Base-by-base conservation (phyloP, 2,797 vertebrate species). In the Brachymystax lenok region DNA sequence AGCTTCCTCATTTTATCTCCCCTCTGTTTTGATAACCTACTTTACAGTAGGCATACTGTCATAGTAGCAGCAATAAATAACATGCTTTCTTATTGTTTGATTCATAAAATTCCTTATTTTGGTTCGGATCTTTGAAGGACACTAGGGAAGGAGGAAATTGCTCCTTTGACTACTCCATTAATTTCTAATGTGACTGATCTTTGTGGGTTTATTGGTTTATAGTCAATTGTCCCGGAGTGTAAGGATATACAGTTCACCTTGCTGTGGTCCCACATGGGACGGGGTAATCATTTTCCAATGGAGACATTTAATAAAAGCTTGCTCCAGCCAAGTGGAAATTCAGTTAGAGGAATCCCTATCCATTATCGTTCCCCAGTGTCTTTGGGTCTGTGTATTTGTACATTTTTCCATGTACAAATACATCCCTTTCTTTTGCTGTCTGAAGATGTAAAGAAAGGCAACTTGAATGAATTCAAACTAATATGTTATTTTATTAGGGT, bases 291-390 rank as follows among this genome's bases (percentile, higher is more conserved):
- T 83, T 85, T 79, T 72, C 71, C 27, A 73, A 71, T n/a, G 27
- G 73, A 74, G 78, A 82, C 79, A 73, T 74, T 83, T 83, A 80
- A 83, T 85, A 77, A 79, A 78, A 73, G 71, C 75, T 73, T 74
- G 79, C 84, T 81, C 79, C 81, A 78, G 79, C 74, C 77, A 81
- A 83, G 79, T 81, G 81, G 78, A 85, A 85, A 85, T 85, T 68
- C 75, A 81, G 81, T 85, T 85, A 83, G 73, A 77, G 75, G 69
- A 82, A 82, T 76, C 76, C 71, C 74, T 74, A 80, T 82, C 78
- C 79, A 83, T 85, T 73, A 75, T 74, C 64, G 71, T n/a, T 73
- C 77, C 64, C 33, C 13, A 46, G 16, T 68, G 66, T 17, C 16
- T 68, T 68, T 68, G 67, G 56, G 54, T 35, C 71, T 24, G 72